Base-by-base conservation (phyloP, 2,888 invertebrate species). In the Xestia rhomboidea region DNA sequence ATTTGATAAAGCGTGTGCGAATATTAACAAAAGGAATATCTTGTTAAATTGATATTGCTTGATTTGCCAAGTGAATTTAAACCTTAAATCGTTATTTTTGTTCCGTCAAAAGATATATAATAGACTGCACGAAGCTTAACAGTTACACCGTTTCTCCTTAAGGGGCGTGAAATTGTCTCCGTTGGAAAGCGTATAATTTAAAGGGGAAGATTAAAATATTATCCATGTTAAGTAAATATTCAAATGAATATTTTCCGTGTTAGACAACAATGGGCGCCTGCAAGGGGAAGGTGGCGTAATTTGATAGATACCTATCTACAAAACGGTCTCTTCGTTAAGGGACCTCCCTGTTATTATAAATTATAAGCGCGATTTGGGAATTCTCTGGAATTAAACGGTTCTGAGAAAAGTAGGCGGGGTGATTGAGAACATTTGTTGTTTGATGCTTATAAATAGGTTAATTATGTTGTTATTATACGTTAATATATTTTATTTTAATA, bases 201-300 rank as follows among this genome's bases (percentile, higher is more conserved):
- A 95, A 96, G 96, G 97, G 97, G 97, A 96, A 97, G 97, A 97
- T 97, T 97, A 97, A 97, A 97, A 97, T 97, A 97, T 97, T 97
- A 97, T 97, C 96, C 97, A 96, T 96, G 97, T 97, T 97, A 96
- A 97, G 97, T 97, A 97, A 97, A 97, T 97, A 97, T 97, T 97
- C 96, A 96, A 96, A 96, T 97, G 96, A 97, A 97, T 97, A 97
- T 97, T 97, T 97, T 96, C 96, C 95, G 95, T 96, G 97, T 97
- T 96, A 96, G 95, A 96, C 96, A 96, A 97, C 96, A 96, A 96
- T 96, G 93, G 92, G 93, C 90, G 93, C 91, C 89, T 89, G 88
- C 89, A 89, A 92, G 94, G 96, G 95, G 94, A 94, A 92, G 94
- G 94, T 93, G 94, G 89, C 92, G 96, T 95, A 95, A 96, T 95